Evolutionary conservation across 2,888 invertebrate species (phyloP), one percentile per base, ranked within the genome.

Genomic region (Apamea anceps): DNA sequence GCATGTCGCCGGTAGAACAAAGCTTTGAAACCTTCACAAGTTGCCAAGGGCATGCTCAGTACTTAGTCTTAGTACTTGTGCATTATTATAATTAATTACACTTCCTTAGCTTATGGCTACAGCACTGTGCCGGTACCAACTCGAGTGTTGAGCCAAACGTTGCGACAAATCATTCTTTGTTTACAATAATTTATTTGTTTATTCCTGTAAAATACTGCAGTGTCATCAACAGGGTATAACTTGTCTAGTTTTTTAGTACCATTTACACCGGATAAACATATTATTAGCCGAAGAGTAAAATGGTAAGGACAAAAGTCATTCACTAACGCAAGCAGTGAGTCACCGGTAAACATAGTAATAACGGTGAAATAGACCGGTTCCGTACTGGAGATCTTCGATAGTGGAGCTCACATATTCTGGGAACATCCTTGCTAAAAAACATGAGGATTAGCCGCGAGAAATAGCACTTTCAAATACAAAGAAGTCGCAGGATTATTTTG

Each of bases 41-140:
- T 82, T 87, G 88, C 89, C 93, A 93, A 93, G 92, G 93, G 91
- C 89, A 71, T 62, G 48, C 67, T 85, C 73, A 75, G 78, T 73
- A 79, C 83, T 70, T 82, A 79, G 82, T 82, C 74, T 80, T 85
- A 78, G 73, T 85, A 79, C 80, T 81, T 80, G 68, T 87, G 85
- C 86, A 87, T 90, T 88, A 92, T 92, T 91, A 91, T 92, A 93
- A 93, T 92, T 93, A 91, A 91, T 91, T 88, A 91, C 87, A 91
- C 92, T 94, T 94, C 94, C 95, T 94, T 87, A 90, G 82, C 85
- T 87, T 90, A 85, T 79, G 79, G 84, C 80, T 87, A 76, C 72
- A 79, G 65, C 65, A 68, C 63, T 68, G 37, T 68, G 71, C 70
- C 28, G 48, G 68, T 25, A 63, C 3, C 28, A 15, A 70, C 68